Evolutionary conservation across 2,113 vertebrate genomes (phyloP).

Genomic region (Antennarius striatus): DNA sequence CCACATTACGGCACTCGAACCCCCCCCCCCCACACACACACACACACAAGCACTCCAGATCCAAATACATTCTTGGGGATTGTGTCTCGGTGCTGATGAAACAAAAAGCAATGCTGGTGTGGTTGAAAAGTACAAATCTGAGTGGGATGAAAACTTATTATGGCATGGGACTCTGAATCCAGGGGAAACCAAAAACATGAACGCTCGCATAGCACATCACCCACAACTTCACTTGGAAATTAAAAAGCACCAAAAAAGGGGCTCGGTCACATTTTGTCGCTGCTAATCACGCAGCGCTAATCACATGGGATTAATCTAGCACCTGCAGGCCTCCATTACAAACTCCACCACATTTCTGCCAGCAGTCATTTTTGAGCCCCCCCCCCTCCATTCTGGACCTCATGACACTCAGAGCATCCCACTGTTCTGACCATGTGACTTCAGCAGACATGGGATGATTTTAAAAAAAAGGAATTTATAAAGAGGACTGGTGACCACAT

Average conservation of each 20-base stretch:
- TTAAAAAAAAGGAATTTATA: constrained; percentile 18
- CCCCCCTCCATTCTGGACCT: not conserved
- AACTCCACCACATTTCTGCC: constrained; percentile 8
- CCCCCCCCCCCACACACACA: not conserved
- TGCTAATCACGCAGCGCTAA: constrained; percentile 49
- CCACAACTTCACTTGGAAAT: not conserved
- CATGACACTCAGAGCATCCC: constrained; percentile 5
- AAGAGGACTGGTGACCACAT: not conserved
- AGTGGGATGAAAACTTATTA: constrained; percentile 52
- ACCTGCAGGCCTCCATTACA: constrained; percentile 37
- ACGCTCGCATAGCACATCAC: not conserved
- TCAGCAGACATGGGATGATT: not conserved
- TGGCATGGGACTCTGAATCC: constrained; percentile 22
- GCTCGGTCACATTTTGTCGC: constrained; percentile 35
- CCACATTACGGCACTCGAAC: constrained; percentile 41
- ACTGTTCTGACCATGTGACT: constrained; percentile 9
- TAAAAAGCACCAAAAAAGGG: not conserved
- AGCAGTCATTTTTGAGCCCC: not conserved
- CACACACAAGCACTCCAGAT: constrained; percentile 29
- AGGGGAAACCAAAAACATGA: constrained; percentile 21
- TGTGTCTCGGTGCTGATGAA: constrained; percentile 58
- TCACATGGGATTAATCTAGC: constrained; percentile 36
- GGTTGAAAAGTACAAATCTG: not conserved
- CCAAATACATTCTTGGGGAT: constrained; percentile 71
- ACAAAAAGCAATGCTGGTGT: constrained; percentile 41